A percentile compares a stretch with the other conserved stretches of the same genome.
phyloP scores from a whole-genome alignment of 1,140 invertebrate genomes.

The Trypoxylus dichotomus region DNA sequence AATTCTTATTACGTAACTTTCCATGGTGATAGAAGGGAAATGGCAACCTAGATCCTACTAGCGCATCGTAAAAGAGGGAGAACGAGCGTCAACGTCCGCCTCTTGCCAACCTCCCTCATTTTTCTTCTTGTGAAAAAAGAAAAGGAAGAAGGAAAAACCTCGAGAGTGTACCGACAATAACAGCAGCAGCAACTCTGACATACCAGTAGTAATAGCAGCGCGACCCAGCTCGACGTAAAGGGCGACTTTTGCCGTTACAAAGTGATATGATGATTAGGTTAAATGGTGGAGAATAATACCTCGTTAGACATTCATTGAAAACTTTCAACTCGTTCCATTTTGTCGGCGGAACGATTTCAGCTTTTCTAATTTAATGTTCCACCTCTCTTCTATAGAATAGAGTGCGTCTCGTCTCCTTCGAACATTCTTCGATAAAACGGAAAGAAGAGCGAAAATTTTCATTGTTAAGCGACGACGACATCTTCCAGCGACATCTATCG shows the following conservation, averaged over 20 bases:
- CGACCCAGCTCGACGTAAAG: background rate
- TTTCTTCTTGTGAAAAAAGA: background rate
- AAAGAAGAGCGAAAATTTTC: background rate
- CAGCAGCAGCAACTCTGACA: background rate
- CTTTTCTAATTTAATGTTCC: slow-evolving; percentile 48
- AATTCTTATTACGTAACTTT: slow-evolving; percentile 7
- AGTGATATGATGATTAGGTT: slow-evolving; percentile 52
- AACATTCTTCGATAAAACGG: background rate
- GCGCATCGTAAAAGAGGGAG: background rate
- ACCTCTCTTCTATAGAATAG: background rate
- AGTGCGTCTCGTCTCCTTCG: background rate
- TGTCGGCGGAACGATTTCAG: slow-evolving; percentile 46
- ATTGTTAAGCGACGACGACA: background rate
- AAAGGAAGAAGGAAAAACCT: background rate
- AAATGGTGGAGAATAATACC: slow-evolving; percentile 51
- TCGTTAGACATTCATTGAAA: slow-evolving; percentile 52
- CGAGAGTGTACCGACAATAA: background rate
- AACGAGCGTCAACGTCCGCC: background rate
- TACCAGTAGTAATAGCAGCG: background rate
- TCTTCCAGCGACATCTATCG: background rate
- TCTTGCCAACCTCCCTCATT: background rate
- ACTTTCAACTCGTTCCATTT: slow-evolving; percentile 48
- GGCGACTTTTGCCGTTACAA: slow-evolving; percentile 39
- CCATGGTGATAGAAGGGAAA: background rate
- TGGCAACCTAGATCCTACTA: background rate